Evolutionary conservation across 2,113 vertebrate species (phyloP), one percentile per base, ranked within the genome.

Genomic region (Megaceryle maxima): DNA sequence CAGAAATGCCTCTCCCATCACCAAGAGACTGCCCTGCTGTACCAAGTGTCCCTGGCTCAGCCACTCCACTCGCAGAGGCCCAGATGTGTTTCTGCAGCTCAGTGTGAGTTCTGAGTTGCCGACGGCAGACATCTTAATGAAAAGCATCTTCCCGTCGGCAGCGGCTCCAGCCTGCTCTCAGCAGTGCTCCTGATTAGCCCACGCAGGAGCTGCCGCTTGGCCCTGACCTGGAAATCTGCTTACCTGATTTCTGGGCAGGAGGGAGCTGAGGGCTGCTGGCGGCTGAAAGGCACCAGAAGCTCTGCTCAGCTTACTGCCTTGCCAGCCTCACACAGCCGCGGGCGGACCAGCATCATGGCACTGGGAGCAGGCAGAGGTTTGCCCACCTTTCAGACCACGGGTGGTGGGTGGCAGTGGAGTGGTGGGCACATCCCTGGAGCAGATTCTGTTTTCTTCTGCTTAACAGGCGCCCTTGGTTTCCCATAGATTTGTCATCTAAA

Each of bases 141-240:
- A 94, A 87, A 81, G 87, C 94, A 35, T 74, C 93, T 88, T 72
- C 87, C 80, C 31, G 11, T n/a, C 76, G 60, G 96, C 96, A 67
- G 90, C 67, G 31, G 56, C 90, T 92, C 97, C 91, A 55, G 92
- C 83, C 72, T 64, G 37, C 82, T 75, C 96, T 22, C 94, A 79
- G 95, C 92, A 59, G 78, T 51, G 48, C 81, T 95, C 75, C 85
- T 62, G 87, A 92, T 87, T 57, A 95, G 93, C 76, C 83, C 17
- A 35, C 5, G 28, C 87, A 87, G 96, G 92, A 95, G 87, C 95
- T 81, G 83, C 43, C n/a, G 28, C 84, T 33, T 33, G 63, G 56
- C 16, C 0, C 91, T 39, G 31, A 78, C 86, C 69, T 68, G 74
- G 29, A 92, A 93, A 84, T 91, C 84, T 64, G 68, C 78, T 92